Evolutionary conservation across 2,113 vertebrate genomes (phyloP).

Genomic region (Planiliza haematocheilus): DNA sequence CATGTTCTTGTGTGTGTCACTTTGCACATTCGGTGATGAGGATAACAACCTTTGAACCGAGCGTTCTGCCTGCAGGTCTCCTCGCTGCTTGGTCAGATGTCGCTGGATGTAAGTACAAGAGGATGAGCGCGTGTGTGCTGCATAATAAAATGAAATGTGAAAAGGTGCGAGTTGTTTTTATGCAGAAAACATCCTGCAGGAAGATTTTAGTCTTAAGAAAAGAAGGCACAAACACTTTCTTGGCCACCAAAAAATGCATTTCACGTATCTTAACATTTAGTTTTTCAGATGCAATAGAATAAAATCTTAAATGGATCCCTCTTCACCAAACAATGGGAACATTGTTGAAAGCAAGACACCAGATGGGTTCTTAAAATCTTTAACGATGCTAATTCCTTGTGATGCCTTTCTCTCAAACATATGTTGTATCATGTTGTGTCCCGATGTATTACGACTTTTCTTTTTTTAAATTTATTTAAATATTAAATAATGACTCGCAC

Average conservation of each 20-base stretch:
- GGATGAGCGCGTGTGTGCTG: slow-evolving; percentile 17
- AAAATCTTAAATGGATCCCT: no score
- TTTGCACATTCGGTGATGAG: slow-evolving; percentile 36
- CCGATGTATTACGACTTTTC: no score
- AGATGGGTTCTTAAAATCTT: no score
- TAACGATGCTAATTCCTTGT: no score
- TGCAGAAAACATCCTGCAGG: slow-evolving; percentile 6
- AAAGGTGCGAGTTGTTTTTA: slow-evolving; percentile 17
- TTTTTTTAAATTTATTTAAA: no score
- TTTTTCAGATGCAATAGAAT: no score
- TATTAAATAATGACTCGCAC: no score
- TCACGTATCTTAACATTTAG: background rate
- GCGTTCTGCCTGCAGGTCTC: slow-evolving; percentile 17
- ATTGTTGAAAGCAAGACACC: no score
- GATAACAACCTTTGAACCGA: slow-evolving; percentile 34
- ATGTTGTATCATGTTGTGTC: no score
- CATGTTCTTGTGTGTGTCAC: slow-evolving; percentile 5
- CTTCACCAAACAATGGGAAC: no score
- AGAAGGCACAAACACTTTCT: slow-evolving; percentile 5
- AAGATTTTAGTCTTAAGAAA: slow-evolving; percentile 29
- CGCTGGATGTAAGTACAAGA: slow-evolving; percentile 12
- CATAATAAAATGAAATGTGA: slow-evolving; percentile 5
- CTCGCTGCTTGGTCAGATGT: slow-evolving; percentile 19
- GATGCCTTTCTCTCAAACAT: no score
- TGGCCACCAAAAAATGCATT: background rate